phyloP scores from a whole-genome alignment of 2,113 vertebrate species.

The Anoura caudifer region DNA sequence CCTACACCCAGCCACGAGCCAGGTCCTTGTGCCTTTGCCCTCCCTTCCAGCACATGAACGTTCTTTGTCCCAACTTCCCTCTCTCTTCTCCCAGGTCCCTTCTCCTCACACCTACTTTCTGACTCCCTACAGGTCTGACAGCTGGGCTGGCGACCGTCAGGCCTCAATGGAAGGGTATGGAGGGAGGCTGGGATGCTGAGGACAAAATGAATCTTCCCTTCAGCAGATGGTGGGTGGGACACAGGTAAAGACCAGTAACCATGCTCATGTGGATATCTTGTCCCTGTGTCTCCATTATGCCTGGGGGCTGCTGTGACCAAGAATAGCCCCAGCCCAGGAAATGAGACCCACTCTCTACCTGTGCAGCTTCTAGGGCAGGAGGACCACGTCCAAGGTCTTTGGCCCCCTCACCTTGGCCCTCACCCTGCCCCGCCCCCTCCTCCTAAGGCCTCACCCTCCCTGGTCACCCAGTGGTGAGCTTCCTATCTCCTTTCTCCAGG shows the following conservation, averaged over 20 bases:
- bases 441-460: not conserved
- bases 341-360: not conserved
- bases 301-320: not conserved
- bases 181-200: not conserved
- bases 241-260: not conserved
- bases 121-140: not conserved
- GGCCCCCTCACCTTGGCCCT: not conserved
- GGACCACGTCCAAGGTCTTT: not conserved
- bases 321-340: not conserved
- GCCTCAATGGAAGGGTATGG: not conserved
- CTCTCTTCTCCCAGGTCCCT: not conserved
- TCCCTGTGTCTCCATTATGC: not conserved
- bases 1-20: not conserved
- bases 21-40: not conserved
- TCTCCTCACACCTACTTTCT: not conserved
- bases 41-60: not conserved
- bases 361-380: not conserved
- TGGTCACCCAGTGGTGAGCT: not conserved
- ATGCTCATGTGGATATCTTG: not conserved
- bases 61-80: not conserved
- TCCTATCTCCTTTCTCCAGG: not conserved
- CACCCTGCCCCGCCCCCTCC: not conserved
- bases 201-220: not conserved
- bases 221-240: fast-evolving
- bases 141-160: not conserved